phyloP scores from a whole-genome alignment of 2,797 vertebrate genomes.

The Gymnoscopelus braueri region DNA sequence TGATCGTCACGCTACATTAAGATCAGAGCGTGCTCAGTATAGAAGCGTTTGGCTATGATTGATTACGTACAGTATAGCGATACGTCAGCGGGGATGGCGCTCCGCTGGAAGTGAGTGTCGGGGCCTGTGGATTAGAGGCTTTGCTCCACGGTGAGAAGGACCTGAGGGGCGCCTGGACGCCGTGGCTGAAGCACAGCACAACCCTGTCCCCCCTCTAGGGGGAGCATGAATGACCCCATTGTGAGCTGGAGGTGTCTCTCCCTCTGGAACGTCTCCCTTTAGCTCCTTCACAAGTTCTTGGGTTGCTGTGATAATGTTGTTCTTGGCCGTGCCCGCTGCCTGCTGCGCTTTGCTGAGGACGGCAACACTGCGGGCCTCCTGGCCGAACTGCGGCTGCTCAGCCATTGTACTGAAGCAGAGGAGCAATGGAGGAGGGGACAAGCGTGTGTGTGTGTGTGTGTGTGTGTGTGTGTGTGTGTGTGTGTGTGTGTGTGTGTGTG shows the following conservation, averaged over 20 bases:
- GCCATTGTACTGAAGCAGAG: conserved; percentile 56
- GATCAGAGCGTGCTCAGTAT: conserved; percentile 18
- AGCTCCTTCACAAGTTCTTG: conserved; percentile 78
- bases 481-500: conserved; percentile 19
- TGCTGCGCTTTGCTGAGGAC: conserved; percentile 70
- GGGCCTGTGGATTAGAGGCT: conserved; percentile 49
- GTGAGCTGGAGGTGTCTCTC: conserved; percentile 77
- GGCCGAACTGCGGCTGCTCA: conserved; percentile 53
- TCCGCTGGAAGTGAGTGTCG: conserved; percentile 42
- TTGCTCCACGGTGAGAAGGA: conserved; percentile 43
- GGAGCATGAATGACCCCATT: conserved; percentile 76
- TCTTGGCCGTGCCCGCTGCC: conserved; percentile 73
- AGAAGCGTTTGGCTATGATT: conserved; percentile 53
- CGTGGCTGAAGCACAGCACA: conserved; percentile 51
- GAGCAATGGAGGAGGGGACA: conserved; percentile 45
- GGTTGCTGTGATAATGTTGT: conserved; percentile 81
- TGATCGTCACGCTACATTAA: conserved; percentile 61
- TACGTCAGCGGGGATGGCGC: conserved; percentile 26
- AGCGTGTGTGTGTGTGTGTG: conserved; percentile 6
- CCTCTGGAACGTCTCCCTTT: conserved; percentile 74
- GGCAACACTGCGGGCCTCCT: conserved; percentile 71
- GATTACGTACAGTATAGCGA: conserved; percentile 48
- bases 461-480: conserved; percentile 27
- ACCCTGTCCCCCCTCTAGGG: conserved; percentile 46
- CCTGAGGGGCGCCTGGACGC: conserved; percentile 54